Evolutionary conservation across 2,888 invertebrate genomes (phyloP), one percentile per base, ranked within the genome.

Genomic region (Tupiocoris notatus): DNA sequence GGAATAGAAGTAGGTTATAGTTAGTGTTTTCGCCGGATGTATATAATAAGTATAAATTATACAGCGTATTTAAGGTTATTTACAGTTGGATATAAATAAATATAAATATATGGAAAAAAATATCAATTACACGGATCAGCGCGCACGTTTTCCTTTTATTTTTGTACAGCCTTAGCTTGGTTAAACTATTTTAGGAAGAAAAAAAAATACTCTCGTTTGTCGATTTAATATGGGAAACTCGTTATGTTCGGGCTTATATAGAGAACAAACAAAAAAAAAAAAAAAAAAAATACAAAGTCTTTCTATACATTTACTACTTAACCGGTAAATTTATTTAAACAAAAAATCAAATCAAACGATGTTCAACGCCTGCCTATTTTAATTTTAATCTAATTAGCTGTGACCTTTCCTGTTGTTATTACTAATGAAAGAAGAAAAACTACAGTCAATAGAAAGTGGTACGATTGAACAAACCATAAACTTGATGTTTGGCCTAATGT

Each of bases 1-100:
- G 63, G 74, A 75, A 76, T 78, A 78, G 78, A 75, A 75, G 78
- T 78, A n/a, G n/a, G n/a, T n/a, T n/a, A 78, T 77, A 78, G 76
- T 76, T 78, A 78, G 78, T 66, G 62, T 66, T 75, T 73, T 75
- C 73, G 75, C 76, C 76, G 75, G 66, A 63, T 73, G 78, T 78
- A 76, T 78, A 76, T 78, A 77, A 54, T 68, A 75, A 67, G 57
- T 59, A 76, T 68, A 76, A 59, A 76, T 9, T 64, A 68, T 67
- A 76, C 61, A 58, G 75, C 64, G 65, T 75, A 75, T 65, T 65
- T 75, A 75, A 56, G 64, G 75, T 65, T 57, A 65, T 75, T 65
- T 75, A 75, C 64, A 75, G 65, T 65, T 65, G 65, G n/a, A 21
- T 63, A 63, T 63, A 63, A 20, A 21, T 22, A 58, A 59, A 25